Evolutionary conservation across 2,888 invertebrate genomes (phyloP).

Genomic region (Nudaria mundana): DNA sequence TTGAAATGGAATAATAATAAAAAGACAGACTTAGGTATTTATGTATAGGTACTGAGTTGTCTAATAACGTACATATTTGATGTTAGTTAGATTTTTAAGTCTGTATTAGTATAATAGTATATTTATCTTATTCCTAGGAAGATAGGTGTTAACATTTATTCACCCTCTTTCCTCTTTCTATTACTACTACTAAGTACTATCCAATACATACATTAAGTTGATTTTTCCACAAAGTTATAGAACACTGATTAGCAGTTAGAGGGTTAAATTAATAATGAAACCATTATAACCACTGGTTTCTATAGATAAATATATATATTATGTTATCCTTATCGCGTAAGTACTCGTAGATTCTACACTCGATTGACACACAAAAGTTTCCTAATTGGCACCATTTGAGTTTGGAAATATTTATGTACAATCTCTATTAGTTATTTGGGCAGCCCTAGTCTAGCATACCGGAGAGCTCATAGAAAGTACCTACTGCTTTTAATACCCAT

Average conservation of each 20-base stretch:
- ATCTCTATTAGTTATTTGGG: slow-evolving; percentile 17
- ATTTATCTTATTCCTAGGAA: too few relatives aligned
- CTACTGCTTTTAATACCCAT: too few relatives aligned
- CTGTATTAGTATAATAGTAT: too few relatives aligned
- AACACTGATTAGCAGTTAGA: background rate
- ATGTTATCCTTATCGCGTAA: slow-evolving; percentile 4
- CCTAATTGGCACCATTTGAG: slow-evolving; percentile 54
- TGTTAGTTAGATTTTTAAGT: too few relatives aligned
- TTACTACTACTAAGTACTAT: too few relatives aligned
- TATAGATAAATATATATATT: slow-evolving; percentile 38
- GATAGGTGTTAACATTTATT: too few relatives aligned
- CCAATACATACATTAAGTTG: background rate
- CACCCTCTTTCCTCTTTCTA: too few relatives aligned
- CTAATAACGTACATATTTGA: too few relatives aligned
- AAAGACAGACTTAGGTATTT: too few relatives aligned
- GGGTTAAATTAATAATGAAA: background rate
- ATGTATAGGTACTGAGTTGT: too few relatives aligned
- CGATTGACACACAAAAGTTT: slow-evolving; percentile 26
- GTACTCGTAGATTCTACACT: slow-evolving; percentile 20
- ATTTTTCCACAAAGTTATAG: background rate
- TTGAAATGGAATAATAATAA: background rate
- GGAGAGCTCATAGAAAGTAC: too few relatives aligned
- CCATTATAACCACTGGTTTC: slow-evolving; percentile 30
- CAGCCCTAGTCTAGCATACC: too few relatives aligned
- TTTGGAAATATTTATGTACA: slow-evolving; percentile 52